Conservation (phyloP, 1,140 invertebrate genomes). For the Aricia agestis region DNA sequence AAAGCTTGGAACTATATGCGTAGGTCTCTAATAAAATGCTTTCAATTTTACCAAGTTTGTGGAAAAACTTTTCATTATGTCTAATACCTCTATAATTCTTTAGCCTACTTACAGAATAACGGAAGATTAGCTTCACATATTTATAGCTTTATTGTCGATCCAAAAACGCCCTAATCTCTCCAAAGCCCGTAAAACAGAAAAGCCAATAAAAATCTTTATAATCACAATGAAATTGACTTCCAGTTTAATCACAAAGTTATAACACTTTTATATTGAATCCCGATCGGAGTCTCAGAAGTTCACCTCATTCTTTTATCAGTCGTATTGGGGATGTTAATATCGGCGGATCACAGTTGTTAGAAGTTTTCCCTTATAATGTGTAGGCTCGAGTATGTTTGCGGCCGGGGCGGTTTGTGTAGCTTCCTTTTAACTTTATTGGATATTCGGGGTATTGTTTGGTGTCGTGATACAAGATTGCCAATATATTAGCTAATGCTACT, state of each 20-base stretch:
- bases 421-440: not conserved
- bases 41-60: no score
- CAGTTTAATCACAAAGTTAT: not conserved
- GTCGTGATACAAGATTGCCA: no score
- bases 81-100: no score
- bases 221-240: not conserved
- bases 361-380: not conserved
- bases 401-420: no score
- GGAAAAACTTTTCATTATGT: no score
- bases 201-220: not conserved
- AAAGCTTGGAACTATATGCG: no score
- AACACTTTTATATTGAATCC: conserved; percentile 1
- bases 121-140: no score
- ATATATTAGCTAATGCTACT: no score
- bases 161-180: not conserved
- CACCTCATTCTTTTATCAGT: not conserved
- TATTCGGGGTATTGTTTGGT: not conserved
- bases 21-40: no score
- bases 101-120: no score
- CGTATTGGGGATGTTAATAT: not conserved
- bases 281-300: not conserved
- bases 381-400: not conserved
- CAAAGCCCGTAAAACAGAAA: not conserved
- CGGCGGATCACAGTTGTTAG: not conserved
- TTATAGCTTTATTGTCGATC: not conserved